Conservation (phyloP, 2,888 invertebrate species). For the Latrodectus hesperus region DNA sequence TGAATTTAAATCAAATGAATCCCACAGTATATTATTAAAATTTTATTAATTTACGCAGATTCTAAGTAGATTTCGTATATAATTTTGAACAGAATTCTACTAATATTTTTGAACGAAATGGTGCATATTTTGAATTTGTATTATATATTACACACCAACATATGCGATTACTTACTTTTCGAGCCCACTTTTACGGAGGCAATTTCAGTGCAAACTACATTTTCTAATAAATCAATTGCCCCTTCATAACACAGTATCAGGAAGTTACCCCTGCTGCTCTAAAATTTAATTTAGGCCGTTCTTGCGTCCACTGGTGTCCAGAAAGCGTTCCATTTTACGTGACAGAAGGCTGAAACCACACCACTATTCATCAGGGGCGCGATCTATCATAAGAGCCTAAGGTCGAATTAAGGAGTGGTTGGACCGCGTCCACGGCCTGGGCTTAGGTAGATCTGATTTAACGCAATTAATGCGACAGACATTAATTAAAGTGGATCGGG, state of each 20-base stretch:
- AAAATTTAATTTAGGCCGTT: slow-evolving; percentile 45
- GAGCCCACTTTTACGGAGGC: background rate
- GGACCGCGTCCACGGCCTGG: slow-evolving; percentile 2
- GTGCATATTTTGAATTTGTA: too few relatives aligned
- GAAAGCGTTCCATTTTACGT: slow-evolving; percentile 21
- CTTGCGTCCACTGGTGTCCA: background rate
- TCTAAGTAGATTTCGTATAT: too few relatives aligned
- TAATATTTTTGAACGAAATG: too few relatives aligned
- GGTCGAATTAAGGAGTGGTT: slow-evolving; percentile 45
- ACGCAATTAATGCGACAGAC: slow-evolving; percentile 63
- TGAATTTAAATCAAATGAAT: too few relatives aligned
- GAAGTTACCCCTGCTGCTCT: background rate
- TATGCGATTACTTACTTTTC: too few relatives aligned
- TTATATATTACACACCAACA: too few relatives aligned
- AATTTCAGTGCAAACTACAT: background rate
- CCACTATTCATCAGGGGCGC: slow-evolving; percentile 44
- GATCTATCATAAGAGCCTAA: slow-evolving; percentile 43
- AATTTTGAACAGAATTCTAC: too few relatives aligned
- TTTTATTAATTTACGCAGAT: too few relatives aligned
- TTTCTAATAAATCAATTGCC: background rate
- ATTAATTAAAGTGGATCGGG: slow-evolving; percentile 54
- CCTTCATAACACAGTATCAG: background rate
- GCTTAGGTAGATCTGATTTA: slow-evolving; percentile 64
- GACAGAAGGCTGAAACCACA: slow-evolving; percentile 23
- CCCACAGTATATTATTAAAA: too few relatives aligned